phyloP scores from a whole-genome alignment of 1,140 invertebrate species.

The Maconellicoccus hirsutus region DNA sequence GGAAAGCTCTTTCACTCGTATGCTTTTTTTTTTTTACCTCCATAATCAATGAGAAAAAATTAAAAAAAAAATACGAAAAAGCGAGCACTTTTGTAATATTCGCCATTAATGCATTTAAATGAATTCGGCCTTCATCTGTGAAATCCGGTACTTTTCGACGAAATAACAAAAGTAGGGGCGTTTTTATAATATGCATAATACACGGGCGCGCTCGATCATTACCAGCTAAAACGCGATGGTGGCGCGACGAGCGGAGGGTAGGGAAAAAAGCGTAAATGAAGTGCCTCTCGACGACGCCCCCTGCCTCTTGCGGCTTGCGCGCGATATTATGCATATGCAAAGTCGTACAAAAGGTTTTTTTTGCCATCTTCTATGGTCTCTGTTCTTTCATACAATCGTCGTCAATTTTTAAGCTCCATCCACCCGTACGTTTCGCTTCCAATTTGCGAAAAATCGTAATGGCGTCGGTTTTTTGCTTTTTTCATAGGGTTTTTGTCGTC shows the following conservation, averaged over 20 bases:
- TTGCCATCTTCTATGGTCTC: conserved; percentile 10
- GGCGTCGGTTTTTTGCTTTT: conserved; percentile 13
- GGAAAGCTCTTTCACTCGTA: no score
- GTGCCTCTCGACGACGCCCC: not conserved
- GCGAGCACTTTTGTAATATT: conserved; percentile 19
- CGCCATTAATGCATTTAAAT: conserved; percentile 19
- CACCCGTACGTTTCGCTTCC: conserved; percentile 15
- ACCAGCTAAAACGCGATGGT: not conserved
- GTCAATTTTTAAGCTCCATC: conserved; percentile 20
- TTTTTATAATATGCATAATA: conserved; percentile 22
- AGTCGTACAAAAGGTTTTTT: conserved; percentile 20
- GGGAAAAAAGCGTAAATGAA: conserved; percentile 18
- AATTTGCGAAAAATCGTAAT: conserved; percentile 20
- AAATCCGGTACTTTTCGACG: conserved; percentile 8
- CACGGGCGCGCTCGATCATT: conserved; percentile 7
- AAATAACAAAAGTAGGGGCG: conserved; percentile 21
- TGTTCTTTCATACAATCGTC: conserved; percentile 19
- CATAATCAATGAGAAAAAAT: conserved; percentile 12
- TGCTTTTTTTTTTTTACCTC: not conserved
- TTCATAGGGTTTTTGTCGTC: not conserved
- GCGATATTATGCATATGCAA: conserved; percentile 20
- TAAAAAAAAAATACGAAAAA: not conserved
- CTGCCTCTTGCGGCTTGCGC: not conserved
- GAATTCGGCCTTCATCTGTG: conserved; percentile 10
- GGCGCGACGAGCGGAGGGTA: not conserved